Percentiles rank a stretch among this genome's conserved stretches.
Evolutionary conservation across 2,113 vertebrate genomes (phyloP).

Genomic region (Melanostigma gelatinosum): DNA sequence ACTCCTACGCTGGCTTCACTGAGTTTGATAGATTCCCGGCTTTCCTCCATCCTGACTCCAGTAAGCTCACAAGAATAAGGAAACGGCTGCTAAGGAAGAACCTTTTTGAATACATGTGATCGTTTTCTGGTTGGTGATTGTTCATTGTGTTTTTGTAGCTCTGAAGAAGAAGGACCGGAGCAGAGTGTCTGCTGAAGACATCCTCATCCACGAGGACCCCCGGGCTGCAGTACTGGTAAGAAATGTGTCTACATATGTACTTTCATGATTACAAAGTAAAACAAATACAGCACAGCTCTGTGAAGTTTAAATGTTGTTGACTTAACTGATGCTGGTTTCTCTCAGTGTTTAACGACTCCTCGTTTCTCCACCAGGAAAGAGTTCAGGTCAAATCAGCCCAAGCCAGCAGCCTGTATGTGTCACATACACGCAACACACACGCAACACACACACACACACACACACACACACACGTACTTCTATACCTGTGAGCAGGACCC

Average conservation of each 20-base stretch:
- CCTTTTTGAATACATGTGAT: neutral
- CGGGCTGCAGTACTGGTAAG: slow-evolving; percentile 87
- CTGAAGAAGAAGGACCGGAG: slow-evolving; percentile 83
- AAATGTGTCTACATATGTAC: neutral
- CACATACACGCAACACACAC: neutral
- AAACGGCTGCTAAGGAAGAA: neutral
- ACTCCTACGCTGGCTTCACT: slow-evolving; percentile 89
- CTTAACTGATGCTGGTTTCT: neutral
- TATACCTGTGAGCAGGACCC: neutral
- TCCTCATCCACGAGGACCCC: slow-evolving; percentile 85
- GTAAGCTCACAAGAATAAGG: slow-evolving; percentile 78
- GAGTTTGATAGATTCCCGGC: slow-evolving; percentile 84
- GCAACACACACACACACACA: neutral
- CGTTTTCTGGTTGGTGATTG: neutral
- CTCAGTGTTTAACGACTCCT: slow-evolving; percentile 38
- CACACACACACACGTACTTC: neutral
- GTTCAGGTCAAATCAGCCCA: slow-evolving; percentile 90
- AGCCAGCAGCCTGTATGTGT: slow-evolving; percentile 91
- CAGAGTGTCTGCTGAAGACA: slow-evolving; percentile 86
- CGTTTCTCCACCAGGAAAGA: slow-evolving; percentile 86
- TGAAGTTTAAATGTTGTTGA: neutral
- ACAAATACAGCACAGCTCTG: neutral
- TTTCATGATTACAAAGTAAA: neutral
- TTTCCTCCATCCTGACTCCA: slow-evolving; percentile 84
- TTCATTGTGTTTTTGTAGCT: slow-evolving; percentile 74